Evolutionary conservation across 2,797 vertebrate genomes (phyloP), one percentile per base, ranked within the genome.

Genomic region (Pipistrellus kuhlii): DNA sequence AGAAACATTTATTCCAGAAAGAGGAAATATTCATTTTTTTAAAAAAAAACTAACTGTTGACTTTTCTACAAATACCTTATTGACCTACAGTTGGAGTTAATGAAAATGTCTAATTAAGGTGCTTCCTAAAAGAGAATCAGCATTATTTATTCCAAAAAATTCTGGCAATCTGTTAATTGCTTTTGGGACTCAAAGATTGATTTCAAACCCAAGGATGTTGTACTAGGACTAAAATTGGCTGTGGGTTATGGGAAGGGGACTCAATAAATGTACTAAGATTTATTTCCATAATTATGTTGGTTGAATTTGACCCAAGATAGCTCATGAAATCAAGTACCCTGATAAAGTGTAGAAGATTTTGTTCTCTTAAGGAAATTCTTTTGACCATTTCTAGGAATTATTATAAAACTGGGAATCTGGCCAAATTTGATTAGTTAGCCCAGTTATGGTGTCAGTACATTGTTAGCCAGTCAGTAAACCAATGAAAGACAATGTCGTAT

Each of bases 61-160:
- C 38, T 94, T 94, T 90, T 64, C 27, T 66, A 71, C 38, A 94
- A 62, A 18, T 20, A 12, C 6, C 12, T 88, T 94, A 80, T 75
- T 94, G 76, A 90, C 35, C 53, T 68, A 85, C 5, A 82, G 72
- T 88, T 85, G 38, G 55, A 93, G 75, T 82, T 96, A 94, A 96
- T 95, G 77, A 89, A 93, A 89, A 93, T 72, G 17, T 85, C 44
- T 94, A 66, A 91, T 35, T 53, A 88, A 23, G 44, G 23, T 85
- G 15, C 44, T 92, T 89, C 23, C 59, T 90, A 68, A 82, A 94
- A 84, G 9, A 88, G 68, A 81, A 85, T 38, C 23, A 44, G 18
- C 2, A 44, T 78, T 51, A 82, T 83, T 85, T 78, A 85, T 90
- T 95, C 38, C 13, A 48, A 77, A 81, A 77, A 84, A 27, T 30